Evolutionary conservation across 2,797 vertebrate species (phyloP).

Genomic region (Heliangelus exortis): DNA sequence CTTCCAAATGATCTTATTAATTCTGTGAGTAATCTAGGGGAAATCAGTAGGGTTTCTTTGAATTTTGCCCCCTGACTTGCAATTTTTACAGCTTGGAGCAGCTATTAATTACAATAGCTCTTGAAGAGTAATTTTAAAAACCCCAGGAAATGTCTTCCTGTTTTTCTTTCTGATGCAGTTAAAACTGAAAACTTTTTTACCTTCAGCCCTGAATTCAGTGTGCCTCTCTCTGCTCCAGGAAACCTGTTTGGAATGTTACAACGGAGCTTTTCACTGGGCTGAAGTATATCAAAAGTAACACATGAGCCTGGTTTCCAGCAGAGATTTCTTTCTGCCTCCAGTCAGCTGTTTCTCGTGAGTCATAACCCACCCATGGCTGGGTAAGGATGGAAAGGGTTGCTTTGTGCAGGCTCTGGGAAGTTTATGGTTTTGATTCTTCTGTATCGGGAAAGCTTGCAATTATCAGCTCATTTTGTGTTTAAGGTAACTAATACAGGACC

Average conservation of each 20-base stretch:
- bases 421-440: background rate
- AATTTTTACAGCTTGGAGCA: slow-evolving; percentile 57
- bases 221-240: background rate
- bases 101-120: slow-evolving; percentile 55
- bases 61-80: slow-evolving; percentile 45
- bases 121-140: slow-evolving; percentile 68
- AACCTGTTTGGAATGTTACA: slow-evolving; percentile 36
- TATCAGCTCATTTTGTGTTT: background rate
- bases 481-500: background rate
- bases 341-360: slow-evolving; percentile 43
- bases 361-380: background rate
- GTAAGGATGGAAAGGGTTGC: background rate
- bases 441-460: background rate
- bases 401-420: background rate
- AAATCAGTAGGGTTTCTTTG: slow-evolving; percentile 63
- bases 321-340: background rate
- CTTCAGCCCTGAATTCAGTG: slow-evolving; percentile 26
- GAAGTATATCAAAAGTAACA: background rate
- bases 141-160: slow-evolving; percentile 64
- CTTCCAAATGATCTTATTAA: slow-evolving; percentile 75
- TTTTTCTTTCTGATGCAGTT: slow-evolving; percentile 73
- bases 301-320: background rate
- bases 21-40: slow-evolving; percentile 36
- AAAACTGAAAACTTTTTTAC: slow-evolving; percentile 42
- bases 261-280: slow-evolving; percentile 42